A percentile compares a stretch with the other conserved stretches of the same genome.
phyloP scores from a whole-genome alignment of 2,113 vertebrate genomes.

The Prolemur simus region DNA sequence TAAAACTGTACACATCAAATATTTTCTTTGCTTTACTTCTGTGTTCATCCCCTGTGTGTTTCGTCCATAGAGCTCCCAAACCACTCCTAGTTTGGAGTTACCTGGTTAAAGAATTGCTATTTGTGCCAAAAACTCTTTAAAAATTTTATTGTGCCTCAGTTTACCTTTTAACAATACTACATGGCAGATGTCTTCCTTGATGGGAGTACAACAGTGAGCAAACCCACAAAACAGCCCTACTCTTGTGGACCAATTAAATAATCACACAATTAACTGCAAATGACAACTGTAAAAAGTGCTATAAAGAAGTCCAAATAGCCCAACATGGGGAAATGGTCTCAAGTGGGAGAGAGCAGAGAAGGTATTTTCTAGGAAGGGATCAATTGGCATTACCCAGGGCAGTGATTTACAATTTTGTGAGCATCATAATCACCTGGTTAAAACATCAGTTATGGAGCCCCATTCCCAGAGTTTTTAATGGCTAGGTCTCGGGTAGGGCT shows the following conservation, averaged over 20 bases:
- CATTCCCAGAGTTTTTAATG: not conserved
- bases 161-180: not conserved
- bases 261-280: not conserved
- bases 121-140: not conserved
- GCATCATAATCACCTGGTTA: not conserved
- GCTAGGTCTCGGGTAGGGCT: fast-evolving
- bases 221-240: fast-evolving
- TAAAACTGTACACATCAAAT: not conserved
- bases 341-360: not conserved
- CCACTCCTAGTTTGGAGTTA: not conserved
- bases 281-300: too few species aligned
- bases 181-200: not conserved
- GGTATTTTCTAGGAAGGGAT: not conserved
- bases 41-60: not conserved
- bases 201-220: not conserved
- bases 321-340: not conserved
- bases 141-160: not conserved
- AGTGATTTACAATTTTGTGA: not conserved
- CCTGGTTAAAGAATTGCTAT: not conserved
- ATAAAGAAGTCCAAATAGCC: not conserved
- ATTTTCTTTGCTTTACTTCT: not conserved
- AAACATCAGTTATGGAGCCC: not conserved
- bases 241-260: not conserved
- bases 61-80: not conserved
- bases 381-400: fast-evolving